Conservation (phyloP, 2,797 vertebrate species). For the Lutjanus argentimaculatus region DNA sequence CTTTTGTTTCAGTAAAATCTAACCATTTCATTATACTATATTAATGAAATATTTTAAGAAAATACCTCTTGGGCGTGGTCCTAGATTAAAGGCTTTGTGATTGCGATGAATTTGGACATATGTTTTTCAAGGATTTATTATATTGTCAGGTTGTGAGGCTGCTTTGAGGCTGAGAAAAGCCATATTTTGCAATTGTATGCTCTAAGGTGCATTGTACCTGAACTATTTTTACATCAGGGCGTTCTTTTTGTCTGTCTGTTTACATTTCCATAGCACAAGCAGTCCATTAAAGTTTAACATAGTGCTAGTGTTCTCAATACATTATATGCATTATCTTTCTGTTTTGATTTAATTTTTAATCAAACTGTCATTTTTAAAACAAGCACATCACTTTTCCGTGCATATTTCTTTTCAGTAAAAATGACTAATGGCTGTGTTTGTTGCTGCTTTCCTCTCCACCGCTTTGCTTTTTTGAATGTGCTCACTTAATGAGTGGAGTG, state of each 20-base stretch:
- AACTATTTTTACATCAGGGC: not conserved
- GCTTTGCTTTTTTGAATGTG: not conserved
- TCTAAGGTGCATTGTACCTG: too few relatives aligned
- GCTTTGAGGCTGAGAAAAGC: not conserved
- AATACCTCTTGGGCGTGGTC: not conserved
- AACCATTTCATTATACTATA: not conserved
- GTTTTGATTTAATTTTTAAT: slow-evolving; percentile 18
- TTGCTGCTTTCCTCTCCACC: slow-evolving; percentile 33
- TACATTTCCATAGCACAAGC: not conserved
- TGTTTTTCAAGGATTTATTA: too few relatives aligned
- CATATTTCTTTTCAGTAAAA: slow-evolving; percentile 28
- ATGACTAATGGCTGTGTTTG: slow-evolving; percentile 43
- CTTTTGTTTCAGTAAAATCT: too few relatives aligned
- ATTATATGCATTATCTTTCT: slow-evolving; percentile 5
- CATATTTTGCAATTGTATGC: too few relatives aligned
- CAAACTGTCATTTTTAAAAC: slow-evolving; percentile 25
- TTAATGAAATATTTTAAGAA: not conserved
- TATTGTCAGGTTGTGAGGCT: not conserved
- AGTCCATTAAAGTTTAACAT: not conserved
- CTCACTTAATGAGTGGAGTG: slow-evolving; percentile 41
- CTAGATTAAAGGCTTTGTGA: not conserved
- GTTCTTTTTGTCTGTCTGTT: not conserved
- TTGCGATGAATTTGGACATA: not conserved
- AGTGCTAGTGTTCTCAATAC: not conserved
- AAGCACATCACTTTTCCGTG: slow-evolving; percentile 6